phyloP scores from a whole-genome alignment of 1,140 invertebrate species.

The Plutomurus gul region DNA sequence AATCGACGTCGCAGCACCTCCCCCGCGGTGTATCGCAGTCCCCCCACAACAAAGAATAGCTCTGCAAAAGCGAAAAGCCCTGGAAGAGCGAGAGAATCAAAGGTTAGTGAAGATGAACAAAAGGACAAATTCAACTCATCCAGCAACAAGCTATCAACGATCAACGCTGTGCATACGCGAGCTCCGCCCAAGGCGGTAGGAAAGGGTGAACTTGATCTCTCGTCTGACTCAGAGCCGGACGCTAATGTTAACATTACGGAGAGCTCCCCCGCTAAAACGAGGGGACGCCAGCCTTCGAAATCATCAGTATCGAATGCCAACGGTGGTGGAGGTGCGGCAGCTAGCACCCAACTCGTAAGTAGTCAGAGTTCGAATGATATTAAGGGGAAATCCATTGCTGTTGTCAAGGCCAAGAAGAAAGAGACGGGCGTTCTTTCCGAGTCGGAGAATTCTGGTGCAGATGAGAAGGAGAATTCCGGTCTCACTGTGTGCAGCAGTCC shows the following conservation, averaged over 20 bases:
- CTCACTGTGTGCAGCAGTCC: background rate
- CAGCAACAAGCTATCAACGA: background rate
- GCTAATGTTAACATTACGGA: background rate
- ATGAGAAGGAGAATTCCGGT: constrained; percentile 53
- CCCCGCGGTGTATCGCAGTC: background rate
- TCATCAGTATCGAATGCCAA: background rate
- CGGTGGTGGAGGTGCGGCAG: background rate
- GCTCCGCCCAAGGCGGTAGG: constrained; percentile 51
- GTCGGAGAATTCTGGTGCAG: constrained; percentile 40
- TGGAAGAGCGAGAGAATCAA: constrained; percentile 52
- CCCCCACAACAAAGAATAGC: background rate
- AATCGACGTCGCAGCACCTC: background rate
- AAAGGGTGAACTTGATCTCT: constrained; percentile 40
- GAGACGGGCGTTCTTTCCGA: constrained; percentile 40
- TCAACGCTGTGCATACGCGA: constrained; percentile 32
- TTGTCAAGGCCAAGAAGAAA: constrained; percentile 40
- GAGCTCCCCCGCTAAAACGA: background rate
- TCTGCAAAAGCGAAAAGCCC: constrained; percentile 47
- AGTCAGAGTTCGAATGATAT: background rate
- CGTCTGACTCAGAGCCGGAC: constrained; percentile 48
- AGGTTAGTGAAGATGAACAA: constrained; percentile 41
- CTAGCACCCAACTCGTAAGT: background rate
- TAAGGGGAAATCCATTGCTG: constrained; percentile 11
- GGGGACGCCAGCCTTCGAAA: background rate
- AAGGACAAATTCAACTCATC: background rate